A percentile compares a stretch with the other conserved stretches of the same genome.
These are phyloP conservation scores for Sterrhoptilus dennistouni DNA, from an alignment of 2,113 vertebrate genomes.

Conservation along the genomic window DNA sequence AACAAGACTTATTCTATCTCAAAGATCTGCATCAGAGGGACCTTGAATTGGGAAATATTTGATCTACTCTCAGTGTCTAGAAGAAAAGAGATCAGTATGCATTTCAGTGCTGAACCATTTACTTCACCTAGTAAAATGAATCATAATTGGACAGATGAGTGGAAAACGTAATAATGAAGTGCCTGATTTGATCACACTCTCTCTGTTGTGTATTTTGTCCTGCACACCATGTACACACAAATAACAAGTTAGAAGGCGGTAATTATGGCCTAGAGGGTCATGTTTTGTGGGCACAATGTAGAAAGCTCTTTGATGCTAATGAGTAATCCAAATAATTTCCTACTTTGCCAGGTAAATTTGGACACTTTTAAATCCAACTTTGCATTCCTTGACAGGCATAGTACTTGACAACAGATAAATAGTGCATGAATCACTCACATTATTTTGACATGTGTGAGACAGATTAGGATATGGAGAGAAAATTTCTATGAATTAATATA, in stretches of 20 bases:
- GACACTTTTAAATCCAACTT: background rate
- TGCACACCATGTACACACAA: background rate
- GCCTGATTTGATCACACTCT: background rate
- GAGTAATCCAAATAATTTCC: background rate
- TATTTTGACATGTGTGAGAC: background rate
- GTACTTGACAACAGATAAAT: background rate
- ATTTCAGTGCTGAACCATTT: background rate
- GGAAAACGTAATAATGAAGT: background rate
- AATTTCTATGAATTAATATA: background rate
- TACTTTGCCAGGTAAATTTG: background rate
- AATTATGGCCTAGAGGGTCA: background rate
- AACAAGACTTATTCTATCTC: background rate
- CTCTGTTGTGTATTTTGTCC: background rate
- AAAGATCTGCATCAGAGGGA: background rate
- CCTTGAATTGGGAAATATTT: background rate
- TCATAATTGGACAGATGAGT: background rate
- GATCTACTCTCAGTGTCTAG: background rate
- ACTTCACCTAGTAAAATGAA: background rate
- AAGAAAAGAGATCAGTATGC: background rate
- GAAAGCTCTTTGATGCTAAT: background rate
- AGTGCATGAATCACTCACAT: background rate
- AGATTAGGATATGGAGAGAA: background rate
- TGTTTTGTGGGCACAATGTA: background rate
- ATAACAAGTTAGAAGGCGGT: background rate
- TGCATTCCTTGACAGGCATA: background rate